phyloP scores from a whole-genome alignment of 92 coral and sea anemone genomes.

The Epizoanthus illoricatus region DNA sequence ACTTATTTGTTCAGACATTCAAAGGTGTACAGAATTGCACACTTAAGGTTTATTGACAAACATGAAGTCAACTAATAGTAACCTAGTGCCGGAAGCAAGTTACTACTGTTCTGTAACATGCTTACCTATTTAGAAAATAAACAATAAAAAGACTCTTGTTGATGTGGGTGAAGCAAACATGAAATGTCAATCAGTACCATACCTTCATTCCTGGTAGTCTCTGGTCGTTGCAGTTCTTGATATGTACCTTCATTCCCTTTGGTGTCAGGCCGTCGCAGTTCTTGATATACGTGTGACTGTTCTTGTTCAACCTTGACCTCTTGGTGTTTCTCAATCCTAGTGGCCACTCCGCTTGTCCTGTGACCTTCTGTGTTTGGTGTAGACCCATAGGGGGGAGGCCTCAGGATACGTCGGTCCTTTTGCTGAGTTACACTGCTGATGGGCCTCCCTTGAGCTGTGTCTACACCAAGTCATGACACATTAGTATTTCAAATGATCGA shows the following conservation, averaged over 20 bases:
- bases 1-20: no score
- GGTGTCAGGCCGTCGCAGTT: background rate
- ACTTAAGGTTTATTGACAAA: no score
- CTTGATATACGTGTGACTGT: background rate
- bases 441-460: background rate
- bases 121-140: no score
- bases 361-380: background rate
- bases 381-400: slow-evolving; percentile 20
- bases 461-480: background rate
- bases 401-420: slow-evolving; percentile 17
- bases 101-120: no score
- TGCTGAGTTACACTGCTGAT: background rate
- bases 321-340: background rate
- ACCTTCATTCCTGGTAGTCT: background rate
- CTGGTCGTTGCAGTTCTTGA: background rate
- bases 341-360: background rate
- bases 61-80: no score
- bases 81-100: no score
- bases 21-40: no score
- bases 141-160: no score
- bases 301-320: background rate
- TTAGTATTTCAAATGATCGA: background rate
- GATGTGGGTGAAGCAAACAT: no score
- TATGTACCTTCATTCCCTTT: background rate
- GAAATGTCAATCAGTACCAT: background rate